A percentile compares a stretch with the other conserved stretches of the same genome.
These are phyloP conservation scores for Procavia capensis DNA, from an alignment of 2,113 vertebrate genomes.

Conservation along the genomic window DNA sequence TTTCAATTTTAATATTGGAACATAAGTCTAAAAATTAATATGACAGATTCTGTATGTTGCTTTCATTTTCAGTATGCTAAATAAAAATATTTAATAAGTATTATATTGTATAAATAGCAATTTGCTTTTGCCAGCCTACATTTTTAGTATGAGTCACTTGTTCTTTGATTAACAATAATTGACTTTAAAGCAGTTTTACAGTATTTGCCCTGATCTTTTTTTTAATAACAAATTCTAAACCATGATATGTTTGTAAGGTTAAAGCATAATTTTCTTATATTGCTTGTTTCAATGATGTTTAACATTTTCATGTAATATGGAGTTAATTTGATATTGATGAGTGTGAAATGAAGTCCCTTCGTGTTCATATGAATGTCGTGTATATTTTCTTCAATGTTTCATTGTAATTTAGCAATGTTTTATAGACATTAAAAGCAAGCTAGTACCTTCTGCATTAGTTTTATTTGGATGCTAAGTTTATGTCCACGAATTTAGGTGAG, in stretches of 20 bases:
- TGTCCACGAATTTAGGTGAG: conserved; percentile 3
- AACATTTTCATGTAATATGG: conserved; percentile 61
- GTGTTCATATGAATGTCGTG: conserved; percentile 69
- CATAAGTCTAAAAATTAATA: neutral
- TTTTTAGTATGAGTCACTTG: conserved; percentile 41
- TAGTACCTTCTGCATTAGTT: conserved; percentile 48
- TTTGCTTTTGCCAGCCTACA: conserved; percentile 48
- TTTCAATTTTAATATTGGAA: conserved; percentile 41
- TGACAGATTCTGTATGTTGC: neutral
- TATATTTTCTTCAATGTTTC: conserved; percentile 72
- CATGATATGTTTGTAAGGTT: conserved; percentile 52
- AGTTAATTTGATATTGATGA: conserved; percentile 76
- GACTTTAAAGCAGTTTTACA: conserved; percentile 50
- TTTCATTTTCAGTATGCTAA: neutral
- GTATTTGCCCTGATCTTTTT: conserved; percentile 55
- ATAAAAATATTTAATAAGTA: conserved; percentile 34
- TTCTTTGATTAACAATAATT: conserved; percentile 67
- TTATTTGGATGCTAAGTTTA: neutral
- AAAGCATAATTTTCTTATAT: conserved; percentile 63
- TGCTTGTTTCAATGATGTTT: conserved; percentile 61
- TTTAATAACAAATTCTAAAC: conserved; percentile 70
- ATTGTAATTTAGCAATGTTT: conserved; percentile 70
- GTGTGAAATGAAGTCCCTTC: conserved; percentile 66
- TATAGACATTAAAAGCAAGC: conserved; percentile 59
- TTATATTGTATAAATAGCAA: neutral